A percentile compares a stretch with the other conserved stretches of the same genome.
These are phyloP conservation scores for Drymodes brunneopygia DNA, from an alignment of 2,113 vertebrate species.

Conservation along the genomic window DNA sequence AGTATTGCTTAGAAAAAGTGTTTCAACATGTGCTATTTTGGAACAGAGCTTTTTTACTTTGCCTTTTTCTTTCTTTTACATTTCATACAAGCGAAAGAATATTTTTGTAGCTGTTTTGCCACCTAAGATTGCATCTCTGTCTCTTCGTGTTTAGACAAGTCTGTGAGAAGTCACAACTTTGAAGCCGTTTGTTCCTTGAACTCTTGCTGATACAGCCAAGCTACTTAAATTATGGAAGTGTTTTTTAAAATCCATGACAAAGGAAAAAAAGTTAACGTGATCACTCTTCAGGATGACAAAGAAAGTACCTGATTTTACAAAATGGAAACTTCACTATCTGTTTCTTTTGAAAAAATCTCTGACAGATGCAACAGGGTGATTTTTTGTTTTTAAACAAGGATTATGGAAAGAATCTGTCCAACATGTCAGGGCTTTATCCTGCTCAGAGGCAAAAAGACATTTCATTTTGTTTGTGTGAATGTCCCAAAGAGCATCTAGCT, in stretches of 20 bases:
- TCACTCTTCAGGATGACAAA: neutral
- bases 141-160: neutral
- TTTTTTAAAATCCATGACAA: neutral
- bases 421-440: neutral
- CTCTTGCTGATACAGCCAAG: neutral
- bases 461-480: neutral
- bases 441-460: neutral
- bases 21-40: neutral
- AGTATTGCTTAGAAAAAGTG: neutral
- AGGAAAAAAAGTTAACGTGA: neutral
- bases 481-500: neutral
- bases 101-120: neutral
- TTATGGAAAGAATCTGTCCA: neutral
- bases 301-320: neutral
- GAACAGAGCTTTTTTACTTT: neutral
- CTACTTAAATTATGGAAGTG: neutral
- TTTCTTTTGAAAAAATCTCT: neutral
- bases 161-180: neutral
- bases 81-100: neutral
- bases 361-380: neutral
- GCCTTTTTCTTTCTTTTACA: neutral
- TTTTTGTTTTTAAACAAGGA: neutral
- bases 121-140: neutral
- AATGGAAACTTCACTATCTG: neutral
- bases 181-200: neutral